Evolutionary conservation across 2,797 vertebrate species (phyloP).

Genomic region (Setipinna tenuifilis): DNA sequence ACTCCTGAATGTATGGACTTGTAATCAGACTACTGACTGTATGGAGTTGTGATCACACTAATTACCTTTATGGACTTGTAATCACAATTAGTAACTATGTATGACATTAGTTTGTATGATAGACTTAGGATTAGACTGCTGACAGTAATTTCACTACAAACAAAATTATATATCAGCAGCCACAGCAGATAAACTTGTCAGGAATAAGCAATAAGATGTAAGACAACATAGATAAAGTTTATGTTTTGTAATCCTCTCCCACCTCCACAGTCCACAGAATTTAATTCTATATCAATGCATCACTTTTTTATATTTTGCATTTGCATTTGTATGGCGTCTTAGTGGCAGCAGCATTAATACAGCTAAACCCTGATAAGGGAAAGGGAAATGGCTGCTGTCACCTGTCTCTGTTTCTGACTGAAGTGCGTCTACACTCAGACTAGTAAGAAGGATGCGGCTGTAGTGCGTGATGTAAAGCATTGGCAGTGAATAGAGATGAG

Average conservation of each 20-base stretch:
- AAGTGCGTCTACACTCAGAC: neutral
- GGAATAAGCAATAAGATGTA: neutral
- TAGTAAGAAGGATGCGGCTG: neutral
- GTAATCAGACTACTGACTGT: no score
- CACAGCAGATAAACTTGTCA: neutral
- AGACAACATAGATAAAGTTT: neutral
- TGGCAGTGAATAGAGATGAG: neutral
- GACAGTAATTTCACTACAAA: neutral
- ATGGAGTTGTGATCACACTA: no score
- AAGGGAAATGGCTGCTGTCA: no score
- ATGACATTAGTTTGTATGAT: neutral
- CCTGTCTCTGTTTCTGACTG: neutral
- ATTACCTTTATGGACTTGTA: no score
- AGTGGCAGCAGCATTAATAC: neutral
- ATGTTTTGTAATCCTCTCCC: neutral
- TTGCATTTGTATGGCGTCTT: neutral
- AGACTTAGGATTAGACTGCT: neutral
- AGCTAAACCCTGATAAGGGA: no score
- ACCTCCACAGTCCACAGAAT: neutral
- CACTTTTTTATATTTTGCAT: neutral
- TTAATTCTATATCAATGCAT: neutral
- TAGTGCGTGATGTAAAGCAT: neutral
- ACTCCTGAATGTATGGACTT: neutral
- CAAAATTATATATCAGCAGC: neutral
- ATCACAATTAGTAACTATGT: no score